Conservation (phyloP, 2,797 vertebrate species). For the Spinus olivaceus region DNA sequence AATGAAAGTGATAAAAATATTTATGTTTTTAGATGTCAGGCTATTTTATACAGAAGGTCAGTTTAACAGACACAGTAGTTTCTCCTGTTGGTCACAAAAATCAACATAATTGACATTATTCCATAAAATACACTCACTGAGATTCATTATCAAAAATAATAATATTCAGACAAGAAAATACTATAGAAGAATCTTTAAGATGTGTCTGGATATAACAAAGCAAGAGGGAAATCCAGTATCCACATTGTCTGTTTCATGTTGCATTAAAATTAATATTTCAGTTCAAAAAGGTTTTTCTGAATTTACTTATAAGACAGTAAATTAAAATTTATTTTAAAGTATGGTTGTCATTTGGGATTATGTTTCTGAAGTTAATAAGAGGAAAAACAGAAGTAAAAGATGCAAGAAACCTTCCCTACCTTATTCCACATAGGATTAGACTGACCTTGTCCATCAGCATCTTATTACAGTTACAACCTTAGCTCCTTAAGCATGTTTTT, state of each 20-base stretch:
- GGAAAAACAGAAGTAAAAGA: not conserved
- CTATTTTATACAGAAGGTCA: not conserved
- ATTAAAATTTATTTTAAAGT: not conserved
- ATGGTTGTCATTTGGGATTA: not conserved
- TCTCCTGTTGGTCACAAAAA: not conserved
- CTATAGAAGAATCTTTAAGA: not conserved
- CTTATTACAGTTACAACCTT: not conserved
- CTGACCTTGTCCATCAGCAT: not conserved
- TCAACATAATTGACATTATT: not conserved
- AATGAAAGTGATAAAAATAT: not conserved
- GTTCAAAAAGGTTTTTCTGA: not conserved
- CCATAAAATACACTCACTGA: not conserved
- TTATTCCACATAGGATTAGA: not conserved
- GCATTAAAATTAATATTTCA: not conserved
- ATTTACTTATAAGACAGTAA: not conserved
- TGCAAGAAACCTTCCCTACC: not conserved
- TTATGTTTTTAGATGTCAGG: not conserved
- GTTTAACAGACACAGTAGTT: not conserved
- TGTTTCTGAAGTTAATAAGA: not conserved
- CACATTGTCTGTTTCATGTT: not conserved
- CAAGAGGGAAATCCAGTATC: not conserved
- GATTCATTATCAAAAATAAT: not conserved
- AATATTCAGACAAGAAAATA: not conserved
- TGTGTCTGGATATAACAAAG: not conserved
- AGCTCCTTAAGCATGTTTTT: not conserved